Evolutionary conservation across 2,113 vertebrate species (phyloP).

Genomic region (Naja naja): DNA sequence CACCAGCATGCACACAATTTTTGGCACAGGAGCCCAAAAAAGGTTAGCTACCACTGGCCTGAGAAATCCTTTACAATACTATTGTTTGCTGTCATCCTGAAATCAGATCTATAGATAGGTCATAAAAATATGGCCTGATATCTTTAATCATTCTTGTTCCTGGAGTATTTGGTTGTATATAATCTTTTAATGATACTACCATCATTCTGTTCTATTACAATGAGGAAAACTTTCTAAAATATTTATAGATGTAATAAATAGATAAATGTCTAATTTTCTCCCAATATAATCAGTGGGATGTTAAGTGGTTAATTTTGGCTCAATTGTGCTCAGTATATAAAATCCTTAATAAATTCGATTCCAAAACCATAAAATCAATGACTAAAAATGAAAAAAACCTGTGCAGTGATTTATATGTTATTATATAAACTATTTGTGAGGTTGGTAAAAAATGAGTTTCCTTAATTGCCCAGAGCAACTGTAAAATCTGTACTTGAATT

Average conservation of each 20-base stretch:
- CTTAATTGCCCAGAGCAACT: neutral
- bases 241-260: constrained; percentile 21
- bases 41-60: too few species aligned
- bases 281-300: neutral
- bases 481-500: neutral
- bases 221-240: neutral
- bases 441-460: neutral
- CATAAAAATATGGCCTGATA: neutral
- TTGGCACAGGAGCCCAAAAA: too few species aligned
- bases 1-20: too few species aligned
- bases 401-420: constrained; percentile 3
- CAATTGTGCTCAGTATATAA: neutral
- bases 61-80: neutral
- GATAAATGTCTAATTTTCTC: neutral
- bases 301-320: neutral
- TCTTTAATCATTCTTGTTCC: constrained; percentile 5
- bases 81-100: neutral
- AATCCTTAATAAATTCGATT: neutral
- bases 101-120: neutral
- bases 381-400: constrained; percentile 9
- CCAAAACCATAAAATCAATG: neutral
- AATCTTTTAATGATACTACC: neutral
- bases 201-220: neutral
- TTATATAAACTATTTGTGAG: neutral
- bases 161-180: constrained; percentile 7